These are phyloP conservation scores for Polypedilum vanderplanki DNA, from an alignment of 1,140 invertebrate genomes.

Conservation along the genomic window DNA sequence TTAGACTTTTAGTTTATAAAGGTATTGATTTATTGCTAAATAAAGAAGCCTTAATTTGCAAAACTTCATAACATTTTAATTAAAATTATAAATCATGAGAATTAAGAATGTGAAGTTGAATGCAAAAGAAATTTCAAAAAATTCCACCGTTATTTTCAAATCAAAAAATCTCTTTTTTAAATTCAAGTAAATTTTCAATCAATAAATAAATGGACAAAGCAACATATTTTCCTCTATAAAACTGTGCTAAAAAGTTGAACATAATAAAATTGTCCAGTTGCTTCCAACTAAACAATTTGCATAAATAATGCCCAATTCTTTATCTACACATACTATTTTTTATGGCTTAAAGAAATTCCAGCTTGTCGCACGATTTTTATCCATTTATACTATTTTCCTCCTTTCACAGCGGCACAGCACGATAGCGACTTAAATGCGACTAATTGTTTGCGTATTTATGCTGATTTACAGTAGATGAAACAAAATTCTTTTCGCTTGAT, in stretches of 20 bases:
- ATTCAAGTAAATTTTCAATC: too few relatives aligned
- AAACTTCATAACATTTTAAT: too few relatives aligned
- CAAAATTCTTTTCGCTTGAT: conserved; percentile 10
- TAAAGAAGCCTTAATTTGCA: too few relatives aligned
- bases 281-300: conserved; percentile 1
- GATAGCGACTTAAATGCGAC: conserved; percentile 22
- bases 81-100: too few relatives aligned
- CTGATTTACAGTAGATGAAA: conserved; percentile 21
- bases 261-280: conserved; percentile 9
- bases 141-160: too few relatives aligned
- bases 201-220: too few relatives aligned
- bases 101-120: too few relatives aligned
- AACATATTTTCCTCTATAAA: too few relatives aligned
- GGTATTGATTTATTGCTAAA: too few relatives aligned
- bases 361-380: conserved; percentile 19
- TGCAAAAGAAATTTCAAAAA: too few relatives aligned
- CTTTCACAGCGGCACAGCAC: neutral
- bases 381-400: neutral
- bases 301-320: conserved; percentile 24
- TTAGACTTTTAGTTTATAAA: too few relatives aligned
- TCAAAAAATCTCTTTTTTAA: too few relatives aligned
- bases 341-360: neutral
- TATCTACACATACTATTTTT: neutral
- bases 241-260: neutral
- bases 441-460: conserved; percentile 29